Evolutionary conservation across 2,888 invertebrate species (phyloP).

Genomic region (Agonopterix arenella): DNA sequence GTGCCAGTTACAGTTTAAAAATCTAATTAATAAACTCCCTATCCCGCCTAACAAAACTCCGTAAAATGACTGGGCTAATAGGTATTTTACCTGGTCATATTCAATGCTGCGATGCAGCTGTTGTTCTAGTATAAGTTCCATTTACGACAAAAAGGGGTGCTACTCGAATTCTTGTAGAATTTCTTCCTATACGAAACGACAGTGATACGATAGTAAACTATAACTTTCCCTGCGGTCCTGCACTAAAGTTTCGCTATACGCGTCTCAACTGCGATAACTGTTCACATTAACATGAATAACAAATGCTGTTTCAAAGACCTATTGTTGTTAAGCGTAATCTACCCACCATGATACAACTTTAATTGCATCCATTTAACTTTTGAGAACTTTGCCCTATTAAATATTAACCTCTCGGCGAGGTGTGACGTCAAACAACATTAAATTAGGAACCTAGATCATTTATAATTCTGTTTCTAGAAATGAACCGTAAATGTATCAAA

Average conservation of each 20-base stretch:
- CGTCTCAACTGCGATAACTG: neutral
- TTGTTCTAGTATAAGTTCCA: too few relatives aligned
- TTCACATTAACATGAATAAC: constrained; percentile 21
- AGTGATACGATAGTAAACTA: too few relatives aligned
- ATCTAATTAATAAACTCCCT: too few relatives aligned
- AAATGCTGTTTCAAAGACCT: constrained; percentile 46
- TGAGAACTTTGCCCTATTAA: constrained; percentile 30
- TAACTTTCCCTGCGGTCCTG: neutral
- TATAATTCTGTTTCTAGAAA: constrained; percentile 5
- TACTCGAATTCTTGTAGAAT: too few relatives aligned
- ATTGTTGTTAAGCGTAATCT: constrained; percentile 26
- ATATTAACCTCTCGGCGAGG: constrained; percentile 22
- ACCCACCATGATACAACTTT: constrained; percentile 44
- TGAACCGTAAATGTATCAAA: neutral
- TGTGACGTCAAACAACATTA: constrained; percentile 3
- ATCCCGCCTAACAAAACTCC: too few relatives aligned
- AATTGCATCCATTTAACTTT: constrained; percentile 50
- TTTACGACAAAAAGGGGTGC: too few relatives aligned
- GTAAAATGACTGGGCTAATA: too few relatives aligned
- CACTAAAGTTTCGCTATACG: neutral
- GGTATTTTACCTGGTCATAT: too few relatives aligned
- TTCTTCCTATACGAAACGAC: too few relatives aligned
- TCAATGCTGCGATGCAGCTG: too few relatives aligned
- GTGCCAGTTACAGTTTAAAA: too few relatives aligned
- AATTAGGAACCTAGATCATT: neutral